Base-by-base conservation (phyloP, 1,140 invertebrate species). In the Chironomus striatipennis region DNA sequence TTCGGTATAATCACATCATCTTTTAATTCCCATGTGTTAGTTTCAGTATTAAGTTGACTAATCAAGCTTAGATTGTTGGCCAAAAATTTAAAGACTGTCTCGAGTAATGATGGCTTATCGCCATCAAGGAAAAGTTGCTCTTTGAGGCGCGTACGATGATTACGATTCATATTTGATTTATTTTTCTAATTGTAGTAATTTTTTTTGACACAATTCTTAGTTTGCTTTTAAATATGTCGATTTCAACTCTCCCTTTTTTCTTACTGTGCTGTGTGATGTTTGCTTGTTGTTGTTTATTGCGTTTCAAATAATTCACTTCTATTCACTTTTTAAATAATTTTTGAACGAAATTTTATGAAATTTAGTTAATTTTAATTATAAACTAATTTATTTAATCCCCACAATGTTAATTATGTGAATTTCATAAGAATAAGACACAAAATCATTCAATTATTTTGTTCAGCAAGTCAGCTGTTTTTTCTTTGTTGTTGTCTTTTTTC, bases 11-110 rank as follows among this genome's bases (percentile, higher is more conserved):
- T 84, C 43, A 91, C 79, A 57, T 85, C 88, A 77, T 84, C 81
- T 75, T 80, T 83, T 43, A 87, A 81, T 75, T 77, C 79, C 74
- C 84, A 78, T 57, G 82, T 77, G 47, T 82, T 80, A 6, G 81
- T 83, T 73, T 76, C 75, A 65, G 79, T 77, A 74, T 79, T 79
- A 65, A 77, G 79, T 21, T 79, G 79, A 70, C 87, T 87, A 74
- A 91, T 86, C 10, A 87, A 86, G 73, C 87, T 83, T n/a, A 89
- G 77, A 81, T 90, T 83, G 76, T 87, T 84, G 75, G 88, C 86
- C 47, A 90, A 86, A 78, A 86, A 88, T 76, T 87, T 85, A 76
- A 88, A 87, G 77, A 88, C 87, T 9, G 89, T 83, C 77, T 90
- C 87, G 57, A 88, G 82, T 8, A 91, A 79, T 24, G 84, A 83